Percentiles rank a stretch among this genome's conserved stretches.
phyloP scores from a whole-genome alignment of 2,113 vertebrate genomes.

The Narcine bancroftii region DNA sequence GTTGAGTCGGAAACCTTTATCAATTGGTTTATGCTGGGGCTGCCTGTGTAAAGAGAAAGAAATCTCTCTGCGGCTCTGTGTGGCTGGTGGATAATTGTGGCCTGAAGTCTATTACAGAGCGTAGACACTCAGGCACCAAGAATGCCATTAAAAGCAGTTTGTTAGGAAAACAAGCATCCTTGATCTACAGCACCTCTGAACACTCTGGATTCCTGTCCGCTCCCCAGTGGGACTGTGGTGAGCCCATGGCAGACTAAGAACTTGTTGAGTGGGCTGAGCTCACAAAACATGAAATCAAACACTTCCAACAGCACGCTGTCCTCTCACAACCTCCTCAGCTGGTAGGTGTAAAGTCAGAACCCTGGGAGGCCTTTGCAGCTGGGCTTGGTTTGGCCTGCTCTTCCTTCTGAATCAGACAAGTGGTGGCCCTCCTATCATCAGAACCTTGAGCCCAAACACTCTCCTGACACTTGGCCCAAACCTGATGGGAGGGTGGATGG shows the following conservation, averaged over 20 bases:
- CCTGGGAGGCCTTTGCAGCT: not conserved
- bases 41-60: not conserved
- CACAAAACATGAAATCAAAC: not conserved
- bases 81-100: constrained; percentile 26
- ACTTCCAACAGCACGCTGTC: not conserved
- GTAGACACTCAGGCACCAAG: constrained; percentile 21
- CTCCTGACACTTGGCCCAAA: not conserved
- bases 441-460: too few relatives aligned
- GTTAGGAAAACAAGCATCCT: constrained; percentile 27
- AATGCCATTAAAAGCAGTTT: constrained; percentile 32
- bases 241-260: not conserved
- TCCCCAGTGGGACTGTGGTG: not conserved
- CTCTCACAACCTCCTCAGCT: not conserved
- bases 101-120: constrained; percentile 27
- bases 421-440: not conserved
- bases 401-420: not conserved
- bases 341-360: not conserved
- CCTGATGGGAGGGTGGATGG: not conserved
- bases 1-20: too few relatives aligned
- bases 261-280: constrained; percentile 7
- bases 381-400: not conserved
- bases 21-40: not conserved
- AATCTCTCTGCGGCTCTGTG: not conserved
- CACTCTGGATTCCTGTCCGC: constrained; percentile 25
- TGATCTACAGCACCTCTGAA: not conserved